Evolutionary conservation across 2,797 vertebrate genomes (phyloP).

Genomic region (Dendrocincla tyrannina): DNA sequence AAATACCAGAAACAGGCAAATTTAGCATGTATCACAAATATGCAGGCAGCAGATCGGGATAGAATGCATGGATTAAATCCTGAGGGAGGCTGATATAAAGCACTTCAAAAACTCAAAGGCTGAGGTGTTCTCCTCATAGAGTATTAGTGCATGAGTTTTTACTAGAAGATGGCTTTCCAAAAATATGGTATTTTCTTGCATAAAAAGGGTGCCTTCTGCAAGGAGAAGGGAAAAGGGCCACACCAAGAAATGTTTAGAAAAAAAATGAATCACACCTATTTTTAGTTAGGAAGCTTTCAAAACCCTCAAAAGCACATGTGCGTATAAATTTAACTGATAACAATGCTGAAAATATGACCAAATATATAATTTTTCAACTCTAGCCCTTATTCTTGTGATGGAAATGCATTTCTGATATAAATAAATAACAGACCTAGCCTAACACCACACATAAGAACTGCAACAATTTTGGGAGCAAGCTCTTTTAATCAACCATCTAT

Average conservation of each 20-base stretch:
- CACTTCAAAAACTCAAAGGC: not conserved
- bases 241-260: not conserved
- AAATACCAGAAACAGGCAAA: not conserved
- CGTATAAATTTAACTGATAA: not conserved
- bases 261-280: not conserved
- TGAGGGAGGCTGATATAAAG: not conserved
- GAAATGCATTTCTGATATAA: not conserved
- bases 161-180: not conserved
- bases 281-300: not conserved
- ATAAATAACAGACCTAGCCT: not conserved
- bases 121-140: not conserved
- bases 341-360: not conserved
- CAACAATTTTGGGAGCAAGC: not conserved
- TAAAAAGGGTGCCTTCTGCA: not conserved
- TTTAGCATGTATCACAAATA: rapidly evolving
- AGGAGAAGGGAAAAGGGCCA: not conserved
- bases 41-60: not conserved
- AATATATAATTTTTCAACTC: not conserved
- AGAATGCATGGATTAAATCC: not conserved
- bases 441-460: not conserved
- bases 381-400: not conserved
- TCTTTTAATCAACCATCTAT: not conserved
- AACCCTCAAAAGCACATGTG: not conserved
- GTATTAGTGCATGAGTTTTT: not conserved
- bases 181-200: not conserved